Percentiles rank a stretch among this genome's conserved stretches.
Evolutionary conservation across 2,888 invertebrate genomes (phyloP).

Genomic region (Rhagonycha fulva): DNA sequence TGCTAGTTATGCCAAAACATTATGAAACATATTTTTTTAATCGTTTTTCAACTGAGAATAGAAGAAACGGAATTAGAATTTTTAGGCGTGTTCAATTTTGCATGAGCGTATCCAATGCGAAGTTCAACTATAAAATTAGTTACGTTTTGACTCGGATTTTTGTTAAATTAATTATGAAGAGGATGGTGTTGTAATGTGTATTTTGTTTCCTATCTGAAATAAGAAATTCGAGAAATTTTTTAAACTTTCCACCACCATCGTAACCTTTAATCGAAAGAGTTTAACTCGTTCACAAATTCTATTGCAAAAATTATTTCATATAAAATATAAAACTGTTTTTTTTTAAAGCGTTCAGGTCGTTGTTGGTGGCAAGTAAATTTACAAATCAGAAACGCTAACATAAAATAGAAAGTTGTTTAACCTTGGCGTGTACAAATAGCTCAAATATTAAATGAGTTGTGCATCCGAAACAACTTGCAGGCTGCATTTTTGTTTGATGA

Average conservation of each 20-base stretch:
- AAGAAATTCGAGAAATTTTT: background rate
- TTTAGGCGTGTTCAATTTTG: background rate
- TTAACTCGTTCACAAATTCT: background rate
- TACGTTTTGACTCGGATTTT: background rate
- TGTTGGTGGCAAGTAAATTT: background rate
- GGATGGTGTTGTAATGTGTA: background rate
- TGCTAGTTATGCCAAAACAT: background rate
- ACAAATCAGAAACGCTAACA: slow-evolving; percentile 3
- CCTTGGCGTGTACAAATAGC: slow-evolving; percentile 16
- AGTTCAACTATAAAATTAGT: background rate
- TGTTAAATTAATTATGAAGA: background rate
- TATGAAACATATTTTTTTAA: background rate
- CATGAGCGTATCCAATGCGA: background rate
- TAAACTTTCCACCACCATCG: background rate
- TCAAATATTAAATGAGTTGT: background rate
- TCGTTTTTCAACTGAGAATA: background rate
- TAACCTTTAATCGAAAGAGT: background rate
- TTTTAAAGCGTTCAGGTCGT: background rate
- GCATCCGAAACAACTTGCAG: slow-evolving; percentile 2
- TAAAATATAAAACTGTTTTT: background rate
- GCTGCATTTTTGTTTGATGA: slow-evolving; percentile 2
- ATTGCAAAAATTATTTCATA: background rate
- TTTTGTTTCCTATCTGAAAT: background rate
- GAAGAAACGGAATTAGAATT: background rate
- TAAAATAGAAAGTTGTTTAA: slow-evolving; percentile 20